Base-by-base conservation (phyloP, 2,113 vertebrate genomes). In the Chionodraco myersi region DNA sequence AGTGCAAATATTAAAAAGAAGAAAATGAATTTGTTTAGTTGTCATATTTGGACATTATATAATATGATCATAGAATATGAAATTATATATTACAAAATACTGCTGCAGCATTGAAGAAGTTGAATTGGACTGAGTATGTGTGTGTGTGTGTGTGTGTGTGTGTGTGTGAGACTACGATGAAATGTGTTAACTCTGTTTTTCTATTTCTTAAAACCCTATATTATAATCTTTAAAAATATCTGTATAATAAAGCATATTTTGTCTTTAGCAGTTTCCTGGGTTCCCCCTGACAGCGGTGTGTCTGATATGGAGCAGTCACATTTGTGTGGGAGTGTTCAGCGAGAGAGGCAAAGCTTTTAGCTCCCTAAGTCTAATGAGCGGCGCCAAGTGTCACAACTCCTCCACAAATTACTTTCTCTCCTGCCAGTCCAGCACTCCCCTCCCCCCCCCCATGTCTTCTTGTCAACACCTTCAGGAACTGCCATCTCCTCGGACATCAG, bases 381-480 rank as follows among this genome's bases (percentile, higher is more conserved):
- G 92, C 88, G 86, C 92, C 88, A 61, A 79, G 83, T 83, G 72
- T 88, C 88, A 89, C 71, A 67, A 88, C 86, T 88, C 92, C 91
- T 89, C 81, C 87, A 79, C 91, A 92, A 82, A 90, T 88, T 68
- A 88, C 86, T 85, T 57, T 67, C 77, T 77, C 63, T 8, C n/a
- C 86, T 79, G 83, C 61, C 85, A 72, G 65, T 75, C 56, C n/a
- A n/a, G n/a, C n/a, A n/a, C n/a, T n/a, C n/a, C n/a, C 45, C 72
- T 21, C 26, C 21, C 10, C 81, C 51, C 60, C 14, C 11, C 18
- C 51, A 63, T 77, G 36, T 75, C 23, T 68, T 36, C 66, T 7
- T 83, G 75, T 87, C 76, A 73, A 75, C 87, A 73, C 86, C 44
- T 58, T 23, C 30, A 48, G 45, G 0, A 44, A 4, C 41, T 57